Evolutionary conservation across 1,140 invertebrate genomes (phyloP).

Genomic region (Microvelia longipes): DNA sequence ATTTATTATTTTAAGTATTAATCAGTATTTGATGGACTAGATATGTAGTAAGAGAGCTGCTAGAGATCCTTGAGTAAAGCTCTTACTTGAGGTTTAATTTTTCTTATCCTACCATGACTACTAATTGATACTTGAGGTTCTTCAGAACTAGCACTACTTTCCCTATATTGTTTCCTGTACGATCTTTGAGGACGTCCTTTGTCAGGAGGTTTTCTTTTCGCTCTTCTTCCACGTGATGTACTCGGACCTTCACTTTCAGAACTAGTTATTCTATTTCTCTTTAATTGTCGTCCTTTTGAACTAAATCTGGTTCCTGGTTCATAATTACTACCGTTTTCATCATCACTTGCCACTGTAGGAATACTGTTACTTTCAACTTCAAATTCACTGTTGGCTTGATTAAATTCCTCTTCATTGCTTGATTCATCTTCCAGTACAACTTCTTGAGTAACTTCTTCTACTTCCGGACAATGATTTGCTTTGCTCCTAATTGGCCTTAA

Average conservation of each 20-base stretch:
- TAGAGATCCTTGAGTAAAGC: constrained; percentile 44
- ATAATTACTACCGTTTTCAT: constrained; percentile 7
- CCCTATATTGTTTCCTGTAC: constrained; percentile 19
- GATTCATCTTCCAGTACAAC: constrained; percentile 6
- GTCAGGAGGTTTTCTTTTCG: constrained; percentile 20
- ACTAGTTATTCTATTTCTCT: constrained; percentile 2
- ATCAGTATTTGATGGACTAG: too few species aligned
- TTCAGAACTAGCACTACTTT: constrained; percentile 10
- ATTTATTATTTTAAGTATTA: too few species aligned
- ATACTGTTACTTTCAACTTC: constrained; percentile 12
- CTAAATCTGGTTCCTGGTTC: constrained; percentile 11
- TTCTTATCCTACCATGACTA: constrained; percentile 66
- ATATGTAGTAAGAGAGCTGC: too few species aligned
- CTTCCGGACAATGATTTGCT: background rate
- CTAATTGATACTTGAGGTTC: constrained; percentile 36
- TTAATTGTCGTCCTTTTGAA: constrained; percentile 3
- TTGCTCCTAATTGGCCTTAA: constrained; percentile 1
- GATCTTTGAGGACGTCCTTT: constrained; percentile 11
- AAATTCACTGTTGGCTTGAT: background rate
- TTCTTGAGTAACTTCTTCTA: constrained; percentile 18
- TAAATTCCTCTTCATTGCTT: constrained; percentile 1
- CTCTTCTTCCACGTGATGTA: constrained; percentile 21
- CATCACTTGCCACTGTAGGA: constrained; percentile 11
- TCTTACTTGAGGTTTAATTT: constrained; percentile 59
- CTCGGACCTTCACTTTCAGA: constrained; percentile 3